Base-by-base conservation (phyloP, 1,140 invertebrate genomes). In the Drosophila hydei region DNA sequence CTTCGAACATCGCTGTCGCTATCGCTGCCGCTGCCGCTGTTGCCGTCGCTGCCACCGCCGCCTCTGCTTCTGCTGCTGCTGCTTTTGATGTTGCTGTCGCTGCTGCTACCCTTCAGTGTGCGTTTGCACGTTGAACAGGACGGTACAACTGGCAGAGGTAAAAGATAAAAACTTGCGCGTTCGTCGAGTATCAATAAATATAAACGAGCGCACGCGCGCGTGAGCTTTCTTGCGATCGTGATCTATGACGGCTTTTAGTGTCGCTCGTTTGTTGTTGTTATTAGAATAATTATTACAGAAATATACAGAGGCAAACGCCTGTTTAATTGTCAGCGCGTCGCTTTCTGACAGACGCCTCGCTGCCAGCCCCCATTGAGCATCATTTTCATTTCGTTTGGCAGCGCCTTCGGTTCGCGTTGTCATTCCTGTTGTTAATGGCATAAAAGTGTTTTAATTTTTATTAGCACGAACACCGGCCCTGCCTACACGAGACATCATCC, bases 391-490 rank as follows among this genome's bases (percentile, higher is more conserved):
- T 56, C 51, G 51, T 65, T 67, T 78, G 77, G 70, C 63, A 52
- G 58, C 75, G 72, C 72, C 52, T 54, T 67, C 73, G 64, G 73
- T 77, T 87, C 55, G 74, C 77, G 47, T 84, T 30, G 30, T 33
- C 30, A 11, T 33, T 75, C 79, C 71, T 73, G 64, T 77, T 74
- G 79, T 85, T 85, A 87, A 85, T 85, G 80, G 83, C 83, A 69
- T 77, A 81, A 81, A 87, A 85, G 81, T 85, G 81, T 81, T 85
- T 85, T 85, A 85, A 85, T 87, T 85, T 85, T 85, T 85, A 85
- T 85, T 87, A 74, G 81, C 81, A 85, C 81, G 81, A 85, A 87
- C 70, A 72, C 71, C 76, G 50, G 56, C 60, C 43, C 23, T 61
- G 56, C 62, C 61, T 56, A 55, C 59, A 68, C 64, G 54, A 69